Conservation (phyloP, 2,797 vertebrate species). For the Sebastes matsubarae region DNA sequence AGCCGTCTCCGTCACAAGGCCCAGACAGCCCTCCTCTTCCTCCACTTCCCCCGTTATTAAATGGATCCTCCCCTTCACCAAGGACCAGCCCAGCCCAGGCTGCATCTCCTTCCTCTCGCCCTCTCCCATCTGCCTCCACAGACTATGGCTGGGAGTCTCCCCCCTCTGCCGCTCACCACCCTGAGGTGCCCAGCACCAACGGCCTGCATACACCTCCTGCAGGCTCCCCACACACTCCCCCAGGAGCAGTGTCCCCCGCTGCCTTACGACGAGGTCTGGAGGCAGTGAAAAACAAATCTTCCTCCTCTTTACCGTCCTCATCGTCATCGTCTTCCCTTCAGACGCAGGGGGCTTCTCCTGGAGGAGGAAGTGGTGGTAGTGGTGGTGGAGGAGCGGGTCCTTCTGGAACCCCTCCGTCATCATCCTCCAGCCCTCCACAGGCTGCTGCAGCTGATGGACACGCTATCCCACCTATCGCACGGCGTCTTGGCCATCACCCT, state of each 20-base stretch:
- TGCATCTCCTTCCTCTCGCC: conserved; percentile 83
- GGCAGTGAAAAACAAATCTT: conserved; percentile 90
- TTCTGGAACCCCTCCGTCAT: conserved; percentile 74
- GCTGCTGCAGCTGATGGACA: conserved; percentile 86
- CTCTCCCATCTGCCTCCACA: conserved; percentile 75
- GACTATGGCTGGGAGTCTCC: conserved; percentile 92
- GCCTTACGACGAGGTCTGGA: conserved; percentile 92
- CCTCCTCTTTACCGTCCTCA: conserved; percentile 73
- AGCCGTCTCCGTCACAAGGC: conserved; percentile 85
- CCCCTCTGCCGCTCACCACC: conserved; percentile 57
- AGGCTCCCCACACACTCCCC: conserved; percentile 83
- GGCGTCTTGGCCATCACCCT: conserved; percentile 95
- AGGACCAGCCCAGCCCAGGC: conserved; percentile 91
- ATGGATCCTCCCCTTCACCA: conserved; percentile 89
- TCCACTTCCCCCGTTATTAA: conserved; percentile 83
- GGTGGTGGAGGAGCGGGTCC: conserved; percentile 57
- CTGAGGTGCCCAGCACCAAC: conserved; percentile 88
- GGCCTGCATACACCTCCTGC: conserved; percentile 90
- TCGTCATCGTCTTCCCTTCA: conserved; percentile 74
- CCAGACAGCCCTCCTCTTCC: conserved; percentile 89
- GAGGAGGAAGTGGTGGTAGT: conserved; percentile 41
- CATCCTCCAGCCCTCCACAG: conserved; percentile 84
- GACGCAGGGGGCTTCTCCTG: conserved; percentile 65
- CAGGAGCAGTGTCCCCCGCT: conserved; percentile 90
- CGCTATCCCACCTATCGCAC: conserved; percentile 93